These are phyloP conservation scores for Drosophila parabipectinata DNA, from an alignment of 1,140 invertebrate genomes.

Conservation along the genomic window DNA sequence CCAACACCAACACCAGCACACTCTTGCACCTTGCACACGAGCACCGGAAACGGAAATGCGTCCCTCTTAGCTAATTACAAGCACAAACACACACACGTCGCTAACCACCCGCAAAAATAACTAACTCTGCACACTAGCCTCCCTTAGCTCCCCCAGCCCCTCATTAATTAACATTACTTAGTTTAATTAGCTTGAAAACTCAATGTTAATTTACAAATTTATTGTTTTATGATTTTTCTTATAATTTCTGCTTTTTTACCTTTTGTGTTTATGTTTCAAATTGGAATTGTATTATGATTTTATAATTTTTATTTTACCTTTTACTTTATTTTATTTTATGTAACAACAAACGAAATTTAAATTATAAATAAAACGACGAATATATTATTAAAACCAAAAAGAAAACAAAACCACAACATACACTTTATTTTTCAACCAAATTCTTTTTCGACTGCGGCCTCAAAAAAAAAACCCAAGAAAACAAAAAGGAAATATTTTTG, in stretches of 20 bases:
- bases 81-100: constrained; percentile 9
- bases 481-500: constrained; percentile 15
- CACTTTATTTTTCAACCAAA: constrained; percentile 28
- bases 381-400: constrained; percentile 37
- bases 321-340: constrained; percentile 51
- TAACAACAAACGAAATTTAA: constrained; percentile 50
- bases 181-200: constrained; percentile 69
- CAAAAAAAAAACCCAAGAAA: not conserved
- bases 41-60: constrained; percentile 77
- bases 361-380: constrained; percentile 67
- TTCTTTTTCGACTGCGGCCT: constrained; percentile 9
- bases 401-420: constrained; percentile 13
- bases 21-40: constrained; percentile 16
- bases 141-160: constrained; percentile 4
- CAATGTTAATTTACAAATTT: constrained; percentile 33
- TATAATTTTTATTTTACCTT: constrained; percentile 46
- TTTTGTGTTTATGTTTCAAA: constrained; percentile 55
- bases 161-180: constrained; percentile 61
- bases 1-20: constrained; percentile 35
- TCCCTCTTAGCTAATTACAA: constrained; percentile 58
- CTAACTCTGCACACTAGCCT: constrained; percentile 8
- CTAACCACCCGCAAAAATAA: constrained; percentile 28
- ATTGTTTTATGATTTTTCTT: constrained; percentile 37
- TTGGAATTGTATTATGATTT: constrained; percentile 51
- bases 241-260: constrained; percentile 44